Percentiles rank a stretch among this genome's conserved stretches.
Evolutionary conservation across 2,113 vertebrate species (phyloP).

Genomic region (Isurus oxyrinchus): DNA sequence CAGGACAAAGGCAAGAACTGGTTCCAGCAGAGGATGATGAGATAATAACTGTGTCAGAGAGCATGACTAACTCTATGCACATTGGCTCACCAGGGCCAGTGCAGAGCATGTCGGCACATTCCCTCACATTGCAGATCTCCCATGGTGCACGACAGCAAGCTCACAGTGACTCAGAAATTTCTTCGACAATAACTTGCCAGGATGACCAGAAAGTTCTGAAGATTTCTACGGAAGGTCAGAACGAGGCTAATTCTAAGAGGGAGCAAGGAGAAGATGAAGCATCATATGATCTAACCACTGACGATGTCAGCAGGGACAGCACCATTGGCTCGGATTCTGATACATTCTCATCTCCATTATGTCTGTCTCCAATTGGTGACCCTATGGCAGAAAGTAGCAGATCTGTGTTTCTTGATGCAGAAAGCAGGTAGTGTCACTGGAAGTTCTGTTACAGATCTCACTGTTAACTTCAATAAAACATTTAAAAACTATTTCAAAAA

Average conservation of each 20-base stretch:
- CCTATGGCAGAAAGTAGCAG: conserved; percentile 75
- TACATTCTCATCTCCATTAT: conserved; percentile 92
- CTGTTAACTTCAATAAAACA: not conserved
- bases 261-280: conserved; percentile 67
- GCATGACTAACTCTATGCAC: conserved; percentile 19
- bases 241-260: conserved; percentile 37
- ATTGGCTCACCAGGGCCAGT: conserved; percentile 39
- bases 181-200: conserved; percentile 50
- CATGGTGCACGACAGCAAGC: conserved; percentile 49
- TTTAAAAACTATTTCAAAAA: not conserved
- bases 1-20: conserved; percentile 40
- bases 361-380: conserved; percentile 84
- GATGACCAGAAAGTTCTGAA: conserved; percentile 54
- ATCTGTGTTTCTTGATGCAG: conserved; percentile 79
- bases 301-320: conserved; percentile 85
- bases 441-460: not conserved
- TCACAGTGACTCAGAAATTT: conserved; percentile 56
- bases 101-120: conserved; percentile 43
- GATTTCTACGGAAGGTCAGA: conserved; percentile 60
- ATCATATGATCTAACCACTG: conserved; percentile 76
- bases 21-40: conserved; percentile 42
- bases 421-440: conserved; percentile 66
- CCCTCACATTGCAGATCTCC: conserved; percentile 30
- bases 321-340: conserved; percentile 89
- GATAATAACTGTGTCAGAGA: conserved; percentile 42